Conservation (phyloP, 2,888 invertebrate species). For the Heliconius erato region DNA sequence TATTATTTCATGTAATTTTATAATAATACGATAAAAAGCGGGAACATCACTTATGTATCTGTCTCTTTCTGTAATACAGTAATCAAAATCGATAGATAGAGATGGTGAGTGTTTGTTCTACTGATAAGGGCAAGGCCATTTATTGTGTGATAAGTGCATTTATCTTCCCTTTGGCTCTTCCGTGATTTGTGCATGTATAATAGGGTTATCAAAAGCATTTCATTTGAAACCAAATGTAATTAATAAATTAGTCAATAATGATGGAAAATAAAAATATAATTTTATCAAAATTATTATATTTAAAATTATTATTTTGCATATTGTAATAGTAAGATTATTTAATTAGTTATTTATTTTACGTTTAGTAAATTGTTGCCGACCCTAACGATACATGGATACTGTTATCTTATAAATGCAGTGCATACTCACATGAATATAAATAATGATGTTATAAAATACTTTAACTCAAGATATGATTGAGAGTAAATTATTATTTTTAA, state of each 20-base stretch:
- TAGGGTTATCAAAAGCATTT: conserved; percentile 11
- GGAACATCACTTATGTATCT: neutral
- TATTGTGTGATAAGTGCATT: conserved; percentile 48
- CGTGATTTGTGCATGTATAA: conserved; percentile 47
- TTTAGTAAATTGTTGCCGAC: conserved; percentile 18
- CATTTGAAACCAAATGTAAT: neutral
- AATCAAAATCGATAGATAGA: conserved; percentile 38
- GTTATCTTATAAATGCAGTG: conserved; percentile 30
- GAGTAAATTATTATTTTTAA: conserved; percentile 10
- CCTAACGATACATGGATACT: conserved; percentile 37
- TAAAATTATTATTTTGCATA: neutral
- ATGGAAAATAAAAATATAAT: neutral
- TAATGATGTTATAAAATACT: conserved; percentile 5
- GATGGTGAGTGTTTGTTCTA: conserved; percentile 36
- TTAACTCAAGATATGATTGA: neutral
- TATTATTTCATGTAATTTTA: neutral
- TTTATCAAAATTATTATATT: neutral
- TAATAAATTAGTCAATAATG: neutral
- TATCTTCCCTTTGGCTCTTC: conserved; percentile 53
- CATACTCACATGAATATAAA: conserved; percentile 20
- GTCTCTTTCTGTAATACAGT: conserved; percentile 39
- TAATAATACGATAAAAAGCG: conserved; percentile 5
- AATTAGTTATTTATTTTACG: neutral
- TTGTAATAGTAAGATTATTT: neutral
- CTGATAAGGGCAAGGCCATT: conserved; percentile 52